Conservation (phyloP, 2,888 invertebrate species). For the Lepidochitona cinerea region DNA sequence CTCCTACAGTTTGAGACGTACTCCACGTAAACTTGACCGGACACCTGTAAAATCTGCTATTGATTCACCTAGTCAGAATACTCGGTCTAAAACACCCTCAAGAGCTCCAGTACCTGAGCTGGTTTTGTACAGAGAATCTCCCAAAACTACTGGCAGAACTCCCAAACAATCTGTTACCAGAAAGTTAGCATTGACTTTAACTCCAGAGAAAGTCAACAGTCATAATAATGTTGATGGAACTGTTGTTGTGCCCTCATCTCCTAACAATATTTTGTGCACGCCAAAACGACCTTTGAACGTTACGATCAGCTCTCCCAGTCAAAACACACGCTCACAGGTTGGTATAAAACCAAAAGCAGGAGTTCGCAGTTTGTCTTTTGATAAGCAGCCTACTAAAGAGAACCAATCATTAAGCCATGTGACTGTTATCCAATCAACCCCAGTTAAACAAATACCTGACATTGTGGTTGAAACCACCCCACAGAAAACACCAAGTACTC, state of each 20-base stretch:
- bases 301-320: not conserved
- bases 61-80: conserved; percentile 46
- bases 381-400: not conserved
- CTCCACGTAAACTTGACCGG: conserved; percentile 5
- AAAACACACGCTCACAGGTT: not conserved
- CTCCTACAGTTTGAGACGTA: not conserved
- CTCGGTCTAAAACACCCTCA: conserved; percentile 32
- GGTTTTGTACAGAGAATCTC: not conserved
- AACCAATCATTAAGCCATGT: not conserved
- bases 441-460: not conserved
- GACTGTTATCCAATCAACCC: not conserved
- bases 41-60: conserved; percentile 34
- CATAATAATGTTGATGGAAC: not conserved
- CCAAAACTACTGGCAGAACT: not conserved
- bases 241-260: not conserved
- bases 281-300: not conserved
- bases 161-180: not conserved
- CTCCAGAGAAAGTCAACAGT: not conserved
- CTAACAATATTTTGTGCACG: not conserved
- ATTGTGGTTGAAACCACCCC: not conserved
- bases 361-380: not conserved
- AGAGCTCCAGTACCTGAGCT: not conserved
- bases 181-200: not conserved
- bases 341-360: not conserved
- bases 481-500: not conserved